Evolutionary conservation across 37 sponge, comb jelly and placozoan species (phyloP).

Genomic region (Geodia barretti): DNA sequence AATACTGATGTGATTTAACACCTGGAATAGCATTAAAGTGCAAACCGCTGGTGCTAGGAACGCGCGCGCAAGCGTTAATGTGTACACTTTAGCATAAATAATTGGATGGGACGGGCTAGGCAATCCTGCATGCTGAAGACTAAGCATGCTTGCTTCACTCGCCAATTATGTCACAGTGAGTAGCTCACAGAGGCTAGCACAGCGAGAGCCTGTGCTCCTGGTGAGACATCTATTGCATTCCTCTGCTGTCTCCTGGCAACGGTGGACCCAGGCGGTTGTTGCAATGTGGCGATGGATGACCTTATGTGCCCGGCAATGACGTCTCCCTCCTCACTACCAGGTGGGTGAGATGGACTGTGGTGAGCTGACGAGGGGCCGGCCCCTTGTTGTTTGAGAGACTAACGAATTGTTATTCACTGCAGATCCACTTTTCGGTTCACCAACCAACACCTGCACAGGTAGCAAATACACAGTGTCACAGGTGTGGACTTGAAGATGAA

Average conservation of each 20-base stretch:
- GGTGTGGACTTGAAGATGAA: not conserved
- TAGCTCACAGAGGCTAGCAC: slow-evolving; percentile 63
- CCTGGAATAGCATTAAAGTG: too few species aligned
- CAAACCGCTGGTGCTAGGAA: too few species aligned
- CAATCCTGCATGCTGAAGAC: too few species aligned
- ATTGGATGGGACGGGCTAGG: too few species aligned
- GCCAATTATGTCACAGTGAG: too few species aligned
- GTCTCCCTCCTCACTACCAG: not conserved
- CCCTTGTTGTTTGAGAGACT: too few species aligned
- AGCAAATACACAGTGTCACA: not conserved
- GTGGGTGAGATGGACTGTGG: not conserved
- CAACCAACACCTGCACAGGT: too few species aligned
- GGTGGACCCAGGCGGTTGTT: not conserved
- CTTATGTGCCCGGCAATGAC: not conserved
- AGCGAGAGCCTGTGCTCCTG: slow-evolving; percentile 56
- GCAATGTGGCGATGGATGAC: not conserved
- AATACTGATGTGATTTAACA: too few species aligned
- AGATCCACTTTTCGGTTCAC: not conserved
- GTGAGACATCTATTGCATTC: not conserved
- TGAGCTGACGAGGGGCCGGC: too few species aligned
- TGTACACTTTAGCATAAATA: too few species aligned
- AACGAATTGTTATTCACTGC: not conserved
- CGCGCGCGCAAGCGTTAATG: too few species aligned
- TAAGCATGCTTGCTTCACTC: too few species aligned
- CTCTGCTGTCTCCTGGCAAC: not conserved